These are phyloP conservation scores for Myoxocephalus aenaeus DNA, from an alignment of 2,797 vertebrate species.

Conservation along the genomic window DNA sequence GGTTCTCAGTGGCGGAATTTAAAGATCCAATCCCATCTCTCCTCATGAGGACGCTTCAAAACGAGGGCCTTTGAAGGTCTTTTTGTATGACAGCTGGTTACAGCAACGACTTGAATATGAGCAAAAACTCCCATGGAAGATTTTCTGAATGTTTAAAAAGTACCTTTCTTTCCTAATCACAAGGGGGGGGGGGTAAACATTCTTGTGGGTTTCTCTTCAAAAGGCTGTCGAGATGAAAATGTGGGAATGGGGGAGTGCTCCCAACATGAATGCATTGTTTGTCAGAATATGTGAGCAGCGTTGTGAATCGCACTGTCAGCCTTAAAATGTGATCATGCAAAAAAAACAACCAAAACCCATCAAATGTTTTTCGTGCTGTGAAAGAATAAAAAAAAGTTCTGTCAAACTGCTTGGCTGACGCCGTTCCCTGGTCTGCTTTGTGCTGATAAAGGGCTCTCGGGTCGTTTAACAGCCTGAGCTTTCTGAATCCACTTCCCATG, in stretches of 20 bases:
- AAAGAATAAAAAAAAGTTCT: constrained; percentile 54
- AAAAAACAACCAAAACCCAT: constrained; percentile 15
- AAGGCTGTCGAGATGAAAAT: constrained; percentile 2
- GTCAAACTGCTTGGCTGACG: constrained; percentile 30
- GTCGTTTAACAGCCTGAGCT: constrained; percentile 29
- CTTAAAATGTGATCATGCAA: constrained; percentile 53
- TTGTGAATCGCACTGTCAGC: constrained; percentile 41
- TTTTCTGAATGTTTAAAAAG: constrained; percentile 9
- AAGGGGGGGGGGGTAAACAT: background rate
- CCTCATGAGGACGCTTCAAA: constrained; percentile 7
- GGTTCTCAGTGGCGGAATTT: background rate
- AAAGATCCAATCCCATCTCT: constrained; percentile 5
- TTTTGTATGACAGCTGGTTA: constrained; percentile 1
- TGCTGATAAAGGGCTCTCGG: constrained; percentile 50
- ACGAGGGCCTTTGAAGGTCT: background rate
- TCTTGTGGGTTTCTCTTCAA: constrained; percentile 18
- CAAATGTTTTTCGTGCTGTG: constrained; percentile 27
- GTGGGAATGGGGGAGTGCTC: background rate
- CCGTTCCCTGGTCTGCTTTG: constrained; percentile 41
- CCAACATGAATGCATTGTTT: constrained; percentile 30
- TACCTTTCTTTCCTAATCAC: background rate
- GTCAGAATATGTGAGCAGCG: constrained; percentile 27
- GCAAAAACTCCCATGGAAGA: background rate
- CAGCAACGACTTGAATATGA: background rate
- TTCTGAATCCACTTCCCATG: constrained; percentile 13